phyloP scores from a whole-genome alignment of 2,797 vertebrate species.

The Schizopygopsis malacanthus region DNA sequence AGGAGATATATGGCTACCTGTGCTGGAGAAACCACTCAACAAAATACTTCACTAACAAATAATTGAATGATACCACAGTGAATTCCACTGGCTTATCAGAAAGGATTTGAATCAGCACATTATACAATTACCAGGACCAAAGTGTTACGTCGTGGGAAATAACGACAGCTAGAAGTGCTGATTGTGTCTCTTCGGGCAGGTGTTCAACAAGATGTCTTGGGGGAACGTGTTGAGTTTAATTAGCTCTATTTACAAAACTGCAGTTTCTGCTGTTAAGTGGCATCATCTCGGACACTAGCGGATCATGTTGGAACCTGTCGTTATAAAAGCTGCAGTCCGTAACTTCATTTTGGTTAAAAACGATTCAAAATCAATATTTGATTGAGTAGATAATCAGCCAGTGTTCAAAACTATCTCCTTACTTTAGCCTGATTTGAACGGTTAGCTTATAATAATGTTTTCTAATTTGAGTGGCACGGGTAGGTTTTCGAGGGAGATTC shows the following conservation, averaged over 20 bases:
- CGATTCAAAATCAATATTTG: no score
- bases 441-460: no score
- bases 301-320: neutral
- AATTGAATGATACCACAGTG: neutral
- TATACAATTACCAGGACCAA: slow-evolving; percentile 40
- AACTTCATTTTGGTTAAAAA: no score
- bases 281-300: slow-evolving; percentile 62
- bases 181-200: slow-evolving; percentile 44
- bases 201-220: slow-evolving; percentile 64
- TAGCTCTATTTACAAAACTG: slow-evolving; percentile 70
- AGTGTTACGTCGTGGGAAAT: neutral
- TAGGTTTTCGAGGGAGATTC: no score
- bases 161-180: slow-evolving; percentile 30
- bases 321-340: neutral
- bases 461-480: no score
- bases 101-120: slow-evolving; percentile 51
- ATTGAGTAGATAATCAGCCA: no score
- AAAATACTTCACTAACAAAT: slow-evolving; percentile 7
- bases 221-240: slow-evolving; percentile 70
- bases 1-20: neutral
- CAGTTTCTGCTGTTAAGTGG: slow-evolving; percentile 63
- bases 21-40: neutral
- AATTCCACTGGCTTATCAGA: slow-evolving; percentile 43
- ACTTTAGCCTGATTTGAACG: no score
- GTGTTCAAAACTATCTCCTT: no score